Evolutionary conservation across 2,888 invertebrate species (phyloP), one percentile per base, ranked within the genome.

Genomic region (Torymus aiolomorphi): DNA sequence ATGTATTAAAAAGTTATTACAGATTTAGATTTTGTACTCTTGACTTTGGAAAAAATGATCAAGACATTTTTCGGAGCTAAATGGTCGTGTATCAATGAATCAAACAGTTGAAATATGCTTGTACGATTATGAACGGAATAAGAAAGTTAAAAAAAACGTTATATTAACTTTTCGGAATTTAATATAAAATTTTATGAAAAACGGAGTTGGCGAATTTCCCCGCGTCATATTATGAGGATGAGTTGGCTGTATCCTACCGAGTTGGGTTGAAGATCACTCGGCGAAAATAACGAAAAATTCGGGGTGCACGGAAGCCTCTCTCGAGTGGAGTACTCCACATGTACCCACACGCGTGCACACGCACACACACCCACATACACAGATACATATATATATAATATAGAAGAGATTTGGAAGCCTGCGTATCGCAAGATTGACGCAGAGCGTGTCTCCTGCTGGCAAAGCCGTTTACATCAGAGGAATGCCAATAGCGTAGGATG

Each of bases 401-500:
- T 13, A 57, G 69, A 57, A 66, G n/a, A 63, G 42, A 18, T 12
- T 12, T 11, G 12, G 20, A 61, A 24, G 4, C 0, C 31, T 31
- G 31, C 16, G 24, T 49, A 72, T 77, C 61, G 61, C 62, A 24
- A 66, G 61, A 61, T 59, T 65, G 75, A 76, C 76, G 72, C 56
- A 73, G 52, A n/a, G 72, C 80, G 67, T 72, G 66, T 69, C 71
- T 66, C 61, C 72, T 13, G 51, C 16, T n/a, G n/a, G 62, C 52
- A 84, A 71, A 74, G 78, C 72, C 72, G 82, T 81, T 84, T 86
- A 79, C 83, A 80, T 80, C 80, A 51, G 51, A 75, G 84, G 86
- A 86, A 86, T 87, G 85, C 86, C 86, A 86, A 85, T 86, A 86
- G 65, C 16, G 11, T 16, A 31, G 83, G 80, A 83, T 74, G 78